Evolutionary conservation across 1,140 invertebrate genomes (phyloP).

Genomic region (Drosophila bocki): DNA sequence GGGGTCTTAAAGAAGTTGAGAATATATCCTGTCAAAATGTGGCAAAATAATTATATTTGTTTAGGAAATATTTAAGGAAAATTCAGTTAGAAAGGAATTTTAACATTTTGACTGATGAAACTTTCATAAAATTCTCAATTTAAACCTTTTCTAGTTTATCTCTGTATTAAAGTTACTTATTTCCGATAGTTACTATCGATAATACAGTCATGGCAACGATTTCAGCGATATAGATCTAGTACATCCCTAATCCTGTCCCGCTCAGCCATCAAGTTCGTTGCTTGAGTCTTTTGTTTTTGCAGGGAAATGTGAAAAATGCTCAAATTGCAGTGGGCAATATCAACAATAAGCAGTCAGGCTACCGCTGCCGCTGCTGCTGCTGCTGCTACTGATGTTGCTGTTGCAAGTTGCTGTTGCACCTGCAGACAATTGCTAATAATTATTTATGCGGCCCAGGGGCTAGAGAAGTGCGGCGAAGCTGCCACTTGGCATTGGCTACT

Average conservation of each 20-base stretch:
- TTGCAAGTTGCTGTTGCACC: constrained; percentile 66
- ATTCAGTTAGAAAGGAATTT: not conserved
- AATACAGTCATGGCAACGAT: not conserved
- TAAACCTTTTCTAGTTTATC: too few relatives aligned
- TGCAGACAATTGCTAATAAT: constrained; percentile 82
- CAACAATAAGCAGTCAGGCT: constrained; percentile 65
- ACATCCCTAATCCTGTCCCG: constrained; percentile 22
- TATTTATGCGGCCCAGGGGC: constrained; percentile 72
- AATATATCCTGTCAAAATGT: not conserved
- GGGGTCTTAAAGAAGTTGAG: not conserved
- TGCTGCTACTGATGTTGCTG: constrained; percentile 5
- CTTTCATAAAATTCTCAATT: too few relatives aligned
- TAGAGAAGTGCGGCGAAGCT: constrained; percentile 39
- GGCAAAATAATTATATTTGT: not conserved
- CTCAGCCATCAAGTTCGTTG: constrained; percentile 58
- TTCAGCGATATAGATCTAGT: not conserved
- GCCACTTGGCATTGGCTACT: constrained; percentile 75
- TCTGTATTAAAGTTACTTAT: not conserved
- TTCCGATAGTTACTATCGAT: not conserved
- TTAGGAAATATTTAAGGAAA: not conserved
- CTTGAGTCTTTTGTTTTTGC: constrained; percentile 76
- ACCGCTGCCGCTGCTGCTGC: constrained; percentile 11
- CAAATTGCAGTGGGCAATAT: constrained; percentile 70
- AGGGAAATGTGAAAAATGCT: constrained; percentile 69
- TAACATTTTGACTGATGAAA: not conserved